A percentile compares a stretch with the other conserved stretches of the same genome.
Conservation (phyloP, 2,113 vertebrate genomes). For the Romanogobio albipinnatus region DNA sequence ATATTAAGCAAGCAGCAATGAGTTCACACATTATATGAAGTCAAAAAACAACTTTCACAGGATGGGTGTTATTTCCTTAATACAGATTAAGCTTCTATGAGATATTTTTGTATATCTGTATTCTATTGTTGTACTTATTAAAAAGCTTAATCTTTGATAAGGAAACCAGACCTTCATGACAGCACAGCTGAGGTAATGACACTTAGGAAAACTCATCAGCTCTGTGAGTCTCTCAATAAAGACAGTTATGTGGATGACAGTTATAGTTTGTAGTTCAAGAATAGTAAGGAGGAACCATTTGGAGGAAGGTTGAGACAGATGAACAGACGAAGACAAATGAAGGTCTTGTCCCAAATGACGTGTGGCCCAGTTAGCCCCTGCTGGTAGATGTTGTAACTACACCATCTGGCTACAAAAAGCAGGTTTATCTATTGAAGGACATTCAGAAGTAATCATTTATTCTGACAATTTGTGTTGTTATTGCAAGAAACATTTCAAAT, state of each 20-base stretch:
- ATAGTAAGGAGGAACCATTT: background rate
- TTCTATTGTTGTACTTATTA: background rate
- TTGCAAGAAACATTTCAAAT: background rate
- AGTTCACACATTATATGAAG: background rate
- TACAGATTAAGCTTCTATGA: background rate
- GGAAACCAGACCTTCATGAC: background rate
- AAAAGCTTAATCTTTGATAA: slow-evolving; percentile 5
- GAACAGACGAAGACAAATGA: background rate
- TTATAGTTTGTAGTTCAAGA: background rate
- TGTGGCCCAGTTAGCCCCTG: slow-evolving; percentile 13
- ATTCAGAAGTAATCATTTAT: background rate
- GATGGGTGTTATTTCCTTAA: background rate
- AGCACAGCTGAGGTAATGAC: background rate
- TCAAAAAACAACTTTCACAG: background rate
- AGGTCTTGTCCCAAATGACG: background rate
- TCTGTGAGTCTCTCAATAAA: slow-evolving; percentile 9
- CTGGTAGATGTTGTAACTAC: slow-evolving; percentile 12
- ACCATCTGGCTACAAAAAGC: background rate
- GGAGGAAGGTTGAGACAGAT: background rate
- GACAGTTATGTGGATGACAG: background rate
- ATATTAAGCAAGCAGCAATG: slow-evolving; percentile 7
- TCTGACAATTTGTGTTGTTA: background rate
- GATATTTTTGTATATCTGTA: background rate
- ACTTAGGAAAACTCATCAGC: background rate
- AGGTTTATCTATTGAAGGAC: background rate